A percentile compares a stretch with the other conserved stretches of the same genome.
Conservation (phyloP, 2,888 invertebrate genomes). For the Chorisops tibialis region DNA sequence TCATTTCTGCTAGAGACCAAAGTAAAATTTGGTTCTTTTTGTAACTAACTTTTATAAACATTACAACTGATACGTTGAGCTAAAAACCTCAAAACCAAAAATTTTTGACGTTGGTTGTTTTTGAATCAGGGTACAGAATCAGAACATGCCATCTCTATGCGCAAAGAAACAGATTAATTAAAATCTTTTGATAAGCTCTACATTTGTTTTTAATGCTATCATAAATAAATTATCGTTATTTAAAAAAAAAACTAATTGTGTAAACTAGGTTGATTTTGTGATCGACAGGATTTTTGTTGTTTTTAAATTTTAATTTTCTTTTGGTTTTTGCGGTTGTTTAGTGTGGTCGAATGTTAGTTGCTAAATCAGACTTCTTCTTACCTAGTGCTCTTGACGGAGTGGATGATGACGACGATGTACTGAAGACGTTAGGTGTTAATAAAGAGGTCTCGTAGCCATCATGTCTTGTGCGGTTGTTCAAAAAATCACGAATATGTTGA, state of each 20-base stretch:
- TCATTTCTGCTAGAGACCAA: no score
- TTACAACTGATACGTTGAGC: no score
- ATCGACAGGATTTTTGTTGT: neutral
- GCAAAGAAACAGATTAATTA: no score
- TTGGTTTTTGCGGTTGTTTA: constrained; percentile 12
- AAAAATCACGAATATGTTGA: constrained; percentile 91
- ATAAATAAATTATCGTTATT: neutral
- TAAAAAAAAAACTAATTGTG: neutral
- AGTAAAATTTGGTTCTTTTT: no score
- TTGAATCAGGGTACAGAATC: no score
- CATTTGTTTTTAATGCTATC: neutral
- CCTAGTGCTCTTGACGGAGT: constrained; percentile 13
- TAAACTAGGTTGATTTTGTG: neutral
- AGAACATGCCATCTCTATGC: no score
- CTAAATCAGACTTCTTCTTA: constrained; percentile 19
- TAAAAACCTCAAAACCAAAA: no score
- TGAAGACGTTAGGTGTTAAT: neutral
- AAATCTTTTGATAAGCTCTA: no score
- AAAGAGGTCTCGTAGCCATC: neutral
- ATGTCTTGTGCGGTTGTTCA: constrained; percentile 57
- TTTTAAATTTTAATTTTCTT: neutral
- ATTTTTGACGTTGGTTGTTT: no score
- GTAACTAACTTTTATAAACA: no score
- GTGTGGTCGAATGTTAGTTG: constrained; percentile 31
- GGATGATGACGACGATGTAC: neutral